Evolutionary conservation across 1,140 invertebrate species (phyloP).

Genomic region (Penaeus chinensis): DNA sequence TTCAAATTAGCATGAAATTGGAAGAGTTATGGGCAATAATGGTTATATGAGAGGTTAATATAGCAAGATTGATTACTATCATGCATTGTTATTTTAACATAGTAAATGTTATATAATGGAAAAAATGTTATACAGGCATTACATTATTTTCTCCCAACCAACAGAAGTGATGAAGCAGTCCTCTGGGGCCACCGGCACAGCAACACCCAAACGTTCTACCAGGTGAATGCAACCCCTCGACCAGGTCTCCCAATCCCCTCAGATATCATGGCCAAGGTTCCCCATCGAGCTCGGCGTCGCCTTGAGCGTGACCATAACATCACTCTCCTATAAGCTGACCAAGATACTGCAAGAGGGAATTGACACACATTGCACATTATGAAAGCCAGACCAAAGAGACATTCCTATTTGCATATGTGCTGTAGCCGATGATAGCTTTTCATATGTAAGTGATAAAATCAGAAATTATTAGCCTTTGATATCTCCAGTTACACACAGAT

Average conservation of each 20-base stretch:
- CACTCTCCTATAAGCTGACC: slow-evolving; percentile 45
- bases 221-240: slow-evolving; percentile 43
- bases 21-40: too few species aligned
- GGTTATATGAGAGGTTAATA: too few species aligned
- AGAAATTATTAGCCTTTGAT: slow-evolving; percentile 36
- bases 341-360: too few species aligned
- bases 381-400: slow-evolving; percentile 21
- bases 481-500: neutral
- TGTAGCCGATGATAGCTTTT: slow-evolving; percentile 21
- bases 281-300: slow-evolving; percentile 46
- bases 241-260: slow-evolving; percentile 52
- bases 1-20: too few species aligned
- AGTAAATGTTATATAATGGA: too few species aligned
- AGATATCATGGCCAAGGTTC: slow-evolving; percentile 54
- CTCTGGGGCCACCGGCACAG: slow-evolving; percentile 53
- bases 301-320: slow-evolving; percentile 55
- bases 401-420: slow-evolving; percentile 11
- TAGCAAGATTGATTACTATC: too few species aligned
- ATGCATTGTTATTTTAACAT: too few species aligned
- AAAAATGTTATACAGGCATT: neutral
- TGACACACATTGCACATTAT: slow-evolving; percentile 4
- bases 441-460: slow-evolving; percentile 30
- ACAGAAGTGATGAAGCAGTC: slow-evolving; percentile 43
- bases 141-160: neutral
- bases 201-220: slow-evolving; percentile 52